phyloP scores from a whole-genome alignment of 1,140 invertebrate genomes.

The Zaprionus capensis region DNA sequence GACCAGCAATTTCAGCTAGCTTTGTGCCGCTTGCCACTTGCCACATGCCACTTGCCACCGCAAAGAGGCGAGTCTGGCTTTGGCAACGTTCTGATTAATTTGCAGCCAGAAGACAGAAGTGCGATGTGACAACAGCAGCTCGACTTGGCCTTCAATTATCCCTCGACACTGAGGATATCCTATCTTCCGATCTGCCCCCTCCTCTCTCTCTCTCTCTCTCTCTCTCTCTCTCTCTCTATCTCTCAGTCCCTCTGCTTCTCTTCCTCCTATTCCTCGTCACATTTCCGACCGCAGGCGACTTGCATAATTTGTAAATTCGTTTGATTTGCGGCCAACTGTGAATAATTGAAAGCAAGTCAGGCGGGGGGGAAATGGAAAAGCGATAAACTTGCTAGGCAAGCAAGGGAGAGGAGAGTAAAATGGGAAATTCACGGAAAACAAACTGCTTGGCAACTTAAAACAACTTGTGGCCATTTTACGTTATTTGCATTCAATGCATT shows the following conservation, averaged over 20 bases:
- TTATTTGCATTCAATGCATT: conserved; percentile 33
- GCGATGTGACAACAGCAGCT: not conserved
- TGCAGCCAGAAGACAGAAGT: conserved; percentile 12
- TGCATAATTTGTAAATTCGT: conserved; percentile 46
- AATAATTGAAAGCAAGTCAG: conserved; percentile 43
- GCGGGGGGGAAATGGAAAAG: not conserved
- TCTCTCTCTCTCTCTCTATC: too few relatives aligned
- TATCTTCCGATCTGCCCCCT: not conserved
- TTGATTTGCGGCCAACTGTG: conserved; percentile 44
- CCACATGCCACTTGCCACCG: conserved; percentile 15
- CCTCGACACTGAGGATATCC: not conserved
- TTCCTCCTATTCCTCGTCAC: not conserved
- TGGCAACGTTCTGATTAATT: conserved; percentile 42
- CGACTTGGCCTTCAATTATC: conserved; percentile 18
- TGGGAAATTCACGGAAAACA: conserved; percentile 25
- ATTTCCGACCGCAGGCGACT: conserved; percentile 19
- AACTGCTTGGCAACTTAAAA: conserved; percentile 25
- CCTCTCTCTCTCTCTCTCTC: not conserved
- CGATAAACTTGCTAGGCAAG: not conserved
- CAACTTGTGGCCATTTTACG: conserved; percentile 31
- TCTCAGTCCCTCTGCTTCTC: not conserved
- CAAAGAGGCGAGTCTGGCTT: conserved; percentile 26
- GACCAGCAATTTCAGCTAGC: not conserved
- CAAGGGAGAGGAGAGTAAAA: not conserved
- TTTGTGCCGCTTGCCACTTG: conserved; percentile 18